Base-by-base conservation (phyloP, 2,888 invertebrate genomes). In the Cephus rjabovi region DNA sequence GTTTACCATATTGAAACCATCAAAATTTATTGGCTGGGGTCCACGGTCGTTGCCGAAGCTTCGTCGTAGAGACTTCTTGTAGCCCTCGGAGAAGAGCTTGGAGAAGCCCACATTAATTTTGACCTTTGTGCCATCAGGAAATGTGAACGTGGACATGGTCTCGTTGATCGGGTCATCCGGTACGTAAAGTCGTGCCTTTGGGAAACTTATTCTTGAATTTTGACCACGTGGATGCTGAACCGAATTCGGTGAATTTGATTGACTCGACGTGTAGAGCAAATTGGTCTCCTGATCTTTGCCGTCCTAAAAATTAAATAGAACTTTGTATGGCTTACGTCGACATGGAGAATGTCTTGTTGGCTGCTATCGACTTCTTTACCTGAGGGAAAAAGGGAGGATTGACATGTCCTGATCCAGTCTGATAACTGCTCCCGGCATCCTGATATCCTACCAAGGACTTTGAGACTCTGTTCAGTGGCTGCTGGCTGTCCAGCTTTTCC, bases 1-100 rank as follows among this genome's bases (percentile, higher is more conserved):
- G 79, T 85, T 83, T 68, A 82, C 79, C 81, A 83, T 79, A 75
- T 81, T 81, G 79, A 83, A 86, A 73, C 83, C 83, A 77, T 83
- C 83, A 11, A 85, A 85, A 79, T 84, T 78, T 4, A 81, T 80
- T n/a, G 84, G 81, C 35, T 83, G 78, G 3, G 80, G 77, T 76
- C 73, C 77, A 74, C 81, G 81, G 76, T 83, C 83, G 73, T 85
- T 82, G 71, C 74, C 79, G 33, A 80, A 82, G 79, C 82, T 83
- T 70, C 81, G 77, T 56, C 80, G 74, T 68, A 80, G 74, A 68
- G 81, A 81, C 80, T 82, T 83, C 80, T 83, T 84, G 79, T 84
- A 84, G 75, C 77, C 78, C 73, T 81, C 80, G 70, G 83, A 82
- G 75, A 84, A 82, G 56, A 85, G 82, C 77, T 83, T 83, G 76